Evolutionary conservation across 2,113 vertebrate species (phyloP).

Genomic region (Falco punctatus): DNA sequence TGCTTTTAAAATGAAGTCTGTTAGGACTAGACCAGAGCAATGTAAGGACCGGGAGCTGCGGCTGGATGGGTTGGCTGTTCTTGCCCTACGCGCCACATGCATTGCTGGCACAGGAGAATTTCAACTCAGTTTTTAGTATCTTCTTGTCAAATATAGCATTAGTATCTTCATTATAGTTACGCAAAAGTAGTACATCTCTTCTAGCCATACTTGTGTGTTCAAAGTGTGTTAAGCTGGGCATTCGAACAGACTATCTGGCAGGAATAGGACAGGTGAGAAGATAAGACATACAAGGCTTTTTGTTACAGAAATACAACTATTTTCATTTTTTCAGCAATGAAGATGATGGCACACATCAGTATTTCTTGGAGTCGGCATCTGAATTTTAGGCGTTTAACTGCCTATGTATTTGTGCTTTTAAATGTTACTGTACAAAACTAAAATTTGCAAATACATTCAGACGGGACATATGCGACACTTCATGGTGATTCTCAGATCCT

Average conservation of each 20-base stretch:
- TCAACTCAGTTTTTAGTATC: background rate
- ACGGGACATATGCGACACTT: background rate
- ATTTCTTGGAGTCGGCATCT: background rate
- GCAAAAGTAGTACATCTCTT: background rate
- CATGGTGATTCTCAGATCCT: background rate
- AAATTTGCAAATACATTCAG: background rate
- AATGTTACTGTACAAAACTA: background rate
- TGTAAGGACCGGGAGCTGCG: background rate
- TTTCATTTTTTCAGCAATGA: background rate
- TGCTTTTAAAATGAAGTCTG: background rate
- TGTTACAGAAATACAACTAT: background rate
- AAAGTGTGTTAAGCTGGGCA: background rate
- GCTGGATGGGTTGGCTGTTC: background rate
- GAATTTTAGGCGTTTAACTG: background rate
- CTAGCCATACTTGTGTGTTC: background rate
- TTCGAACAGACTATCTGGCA: background rate
- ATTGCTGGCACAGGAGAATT: background rate
- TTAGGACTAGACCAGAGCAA: background rate
- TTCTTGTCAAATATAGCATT: background rate
- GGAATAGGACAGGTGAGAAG: background rate
- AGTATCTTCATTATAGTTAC: rapidly evolving
- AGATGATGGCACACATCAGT: background rate
- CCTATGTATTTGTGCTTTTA: background rate
- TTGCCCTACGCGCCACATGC: background rate
- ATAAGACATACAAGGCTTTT: background rate